These are phyloP conservation scores for Nettapus auritus DNA, from an alignment of 2,113 vertebrate genomes.

Conservation along the genomic window DNA sequence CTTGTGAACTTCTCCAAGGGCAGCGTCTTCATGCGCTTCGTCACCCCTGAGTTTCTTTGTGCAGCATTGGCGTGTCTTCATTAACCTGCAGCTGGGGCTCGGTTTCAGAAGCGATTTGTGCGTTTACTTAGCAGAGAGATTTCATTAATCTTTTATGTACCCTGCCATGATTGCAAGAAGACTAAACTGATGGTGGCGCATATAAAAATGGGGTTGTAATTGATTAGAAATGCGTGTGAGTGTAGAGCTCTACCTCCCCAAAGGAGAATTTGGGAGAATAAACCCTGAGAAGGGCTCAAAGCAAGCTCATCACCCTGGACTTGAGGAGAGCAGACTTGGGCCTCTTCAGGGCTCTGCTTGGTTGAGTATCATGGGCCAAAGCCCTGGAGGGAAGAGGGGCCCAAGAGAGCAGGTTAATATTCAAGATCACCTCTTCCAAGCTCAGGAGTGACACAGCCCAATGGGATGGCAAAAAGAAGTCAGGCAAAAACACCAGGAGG, in stretches of 20 bases:
- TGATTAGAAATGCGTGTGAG: background rate
- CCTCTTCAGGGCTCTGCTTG: too few species aligned
- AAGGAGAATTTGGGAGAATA: background rate
- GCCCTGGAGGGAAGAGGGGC: too few species aligned
- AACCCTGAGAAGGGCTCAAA: background rate
- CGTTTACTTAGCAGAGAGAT: accelerated
- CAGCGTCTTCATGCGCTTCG: background rate
- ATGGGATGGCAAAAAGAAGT: too few species aligned
- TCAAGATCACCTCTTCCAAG: too few species aligned
- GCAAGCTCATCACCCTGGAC: too few species aligned
- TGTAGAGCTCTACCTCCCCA: background rate
- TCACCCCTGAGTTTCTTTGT: background rate
- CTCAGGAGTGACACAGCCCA: too few species aligned
- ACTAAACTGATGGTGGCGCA: background rate
- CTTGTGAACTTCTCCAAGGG: background rate
- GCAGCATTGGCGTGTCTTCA: background rate
- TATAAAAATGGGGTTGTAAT: background rate
- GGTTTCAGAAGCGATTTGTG: background rate
- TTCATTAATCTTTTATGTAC: background rate
- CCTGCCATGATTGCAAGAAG: background rate
- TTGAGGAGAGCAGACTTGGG: too few species aligned
- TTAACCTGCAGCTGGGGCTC: background rate
- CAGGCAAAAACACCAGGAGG: too few species aligned
- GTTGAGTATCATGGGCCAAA: too few species aligned
- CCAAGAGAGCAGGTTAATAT: too few species aligned